Percentiles rank a stretch among this genome's conserved stretches.
These are phyloP conservation scores for Neoaliturus tenellus DNA, from an alignment of 2,888 invertebrate genomes.

Conservation along the genomic window DNA sequence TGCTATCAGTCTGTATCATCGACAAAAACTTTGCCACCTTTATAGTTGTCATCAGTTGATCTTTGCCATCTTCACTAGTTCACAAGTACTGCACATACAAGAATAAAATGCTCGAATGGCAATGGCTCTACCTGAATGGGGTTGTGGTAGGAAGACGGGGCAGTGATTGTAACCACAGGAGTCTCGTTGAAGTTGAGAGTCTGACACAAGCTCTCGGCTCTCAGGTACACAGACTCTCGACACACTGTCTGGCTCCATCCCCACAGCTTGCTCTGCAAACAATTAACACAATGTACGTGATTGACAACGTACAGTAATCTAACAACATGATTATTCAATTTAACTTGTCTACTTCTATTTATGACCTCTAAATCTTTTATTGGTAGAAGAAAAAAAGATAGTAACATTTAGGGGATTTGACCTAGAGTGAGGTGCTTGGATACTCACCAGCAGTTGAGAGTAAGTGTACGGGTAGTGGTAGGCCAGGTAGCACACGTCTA, in stretches of 20 bases:
- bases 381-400: too few species aligned
- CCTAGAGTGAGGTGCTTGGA: too few species aligned
- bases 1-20: too few species aligned
- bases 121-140: slow-evolving; percentile 78
- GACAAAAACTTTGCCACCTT: too few species aligned
- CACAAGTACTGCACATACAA: too few species aligned
- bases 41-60: too few species aligned
- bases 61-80: too few species aligned
- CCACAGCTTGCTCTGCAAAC: slow-evolving; percentile 78
- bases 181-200: slow-evolving; percentile 84
- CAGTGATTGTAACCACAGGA: slow-evolving; percentile 86
- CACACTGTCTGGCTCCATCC: slow-evolving; percentile 74
- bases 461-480: slow-evolving; percentile 94
- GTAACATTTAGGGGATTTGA: too few species aligned
- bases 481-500: slow-evolving; percentile 89
- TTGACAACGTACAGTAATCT: neutral
- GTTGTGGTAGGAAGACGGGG: slow-evolving; percentile 75
- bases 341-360: too few species aligned
- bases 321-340: too few species aligned
- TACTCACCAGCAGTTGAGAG: slow-evolving; percentile 81
- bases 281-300: slow-evolving; percentile 26
- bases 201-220: slow-evolving; percentile 81
- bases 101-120: too few species aligned
- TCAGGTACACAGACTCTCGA: slow-evolving; percentile 70
- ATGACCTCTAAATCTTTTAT: too few species aligned